A percentile compares a stretch with the other conserved stretches of the same genome.
These are phyloP conservation scores for Furcifer pardalis DNA, from an alignment of 2,797 vertebrate species.

Conservation along the genomic window DNA sequence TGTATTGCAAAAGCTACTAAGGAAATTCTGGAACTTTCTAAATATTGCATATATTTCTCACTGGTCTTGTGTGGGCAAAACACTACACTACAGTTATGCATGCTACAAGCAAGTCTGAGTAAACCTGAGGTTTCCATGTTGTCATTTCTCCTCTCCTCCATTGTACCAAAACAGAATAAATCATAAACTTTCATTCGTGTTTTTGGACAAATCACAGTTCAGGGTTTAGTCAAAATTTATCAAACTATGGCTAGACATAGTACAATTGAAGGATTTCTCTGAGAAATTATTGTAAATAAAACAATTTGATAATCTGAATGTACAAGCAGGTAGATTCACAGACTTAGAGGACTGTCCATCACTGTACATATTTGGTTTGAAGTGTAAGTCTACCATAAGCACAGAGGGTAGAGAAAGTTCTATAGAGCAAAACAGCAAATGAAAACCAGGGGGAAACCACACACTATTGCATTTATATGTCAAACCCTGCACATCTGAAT, in stretches of 20 bases:
- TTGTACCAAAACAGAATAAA: neutral
- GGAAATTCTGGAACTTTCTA: neutral
- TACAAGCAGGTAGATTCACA: neutral
- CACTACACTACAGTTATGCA: neutral
- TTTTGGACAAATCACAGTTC: neutral
- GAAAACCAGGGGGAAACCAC: neutral
- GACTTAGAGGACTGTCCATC: neutral
- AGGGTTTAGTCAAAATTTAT: too few species aligned
- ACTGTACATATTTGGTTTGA: neutral
- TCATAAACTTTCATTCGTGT: neutral
- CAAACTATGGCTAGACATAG: neutral
- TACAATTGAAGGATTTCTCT: neutral
- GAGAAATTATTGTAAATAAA: too few species aligned
- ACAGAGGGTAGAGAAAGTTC: too few species aligned
- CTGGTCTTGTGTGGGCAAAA: neutral
- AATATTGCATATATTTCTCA: neutral
- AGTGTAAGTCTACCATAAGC: neutral
- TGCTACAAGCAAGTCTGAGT: neutral
- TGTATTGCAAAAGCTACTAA: neutral
- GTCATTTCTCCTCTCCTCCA: neutral
- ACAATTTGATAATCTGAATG: neutral
- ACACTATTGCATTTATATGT: neutral
- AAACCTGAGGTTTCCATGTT: neutral
- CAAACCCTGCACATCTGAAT: neutral
- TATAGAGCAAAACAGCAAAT: too few species aligned